Evolutionary conservation across 2,888 invertebrate species (phyloP), one percentile per base, ranked within the genome.

Genomic region (Drosophila conformis): DNA sequence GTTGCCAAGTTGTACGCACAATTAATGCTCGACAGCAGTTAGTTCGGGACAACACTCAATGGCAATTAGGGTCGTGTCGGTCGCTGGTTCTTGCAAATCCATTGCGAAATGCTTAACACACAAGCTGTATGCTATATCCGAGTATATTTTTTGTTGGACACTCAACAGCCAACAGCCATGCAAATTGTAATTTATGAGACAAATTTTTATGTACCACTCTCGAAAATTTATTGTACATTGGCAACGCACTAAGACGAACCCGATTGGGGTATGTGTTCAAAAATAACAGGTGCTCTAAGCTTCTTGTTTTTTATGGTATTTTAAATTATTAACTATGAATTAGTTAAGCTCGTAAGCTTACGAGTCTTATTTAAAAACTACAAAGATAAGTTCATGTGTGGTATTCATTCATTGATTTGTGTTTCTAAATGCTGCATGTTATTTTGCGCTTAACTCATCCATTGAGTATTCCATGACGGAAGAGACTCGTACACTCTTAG

Each of bases 131-230:
- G n/a, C 52, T 49, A 49, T 59, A 42, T 61, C 21, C 36, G 58
- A 48, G 89, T 86, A 71, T 67, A 81, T 70, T 66, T 65, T 62
- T 58, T 69, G 87, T 49, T 70, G 66, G 79, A 82, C 87, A 72
- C 60, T 25, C 82, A 72, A 75, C 81, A 80, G 68, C 21, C 82
- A 72, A 74, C 78, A 83, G 73, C 61, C 64, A 83, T 76, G 88
- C 90, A 90, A 87, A 87, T 87, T 87, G 91, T 87, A 82, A 87
- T 87, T 87, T 87, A 87, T 90, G 91, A 87, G 91, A 88, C 90
- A 87, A 87, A 87, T 90, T 90, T 84, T 82, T 80, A 85, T 90
- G 90, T 73, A 85, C 86, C 85, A 69, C 69, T 69, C 57, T 70
- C 38, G 60, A 48, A 85, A 83, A 89, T 89, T 90, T 87, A 89